Conservation (phyloP, 1,140 invertebrate genomes). For the Batillaria attramentaria region DNA sequence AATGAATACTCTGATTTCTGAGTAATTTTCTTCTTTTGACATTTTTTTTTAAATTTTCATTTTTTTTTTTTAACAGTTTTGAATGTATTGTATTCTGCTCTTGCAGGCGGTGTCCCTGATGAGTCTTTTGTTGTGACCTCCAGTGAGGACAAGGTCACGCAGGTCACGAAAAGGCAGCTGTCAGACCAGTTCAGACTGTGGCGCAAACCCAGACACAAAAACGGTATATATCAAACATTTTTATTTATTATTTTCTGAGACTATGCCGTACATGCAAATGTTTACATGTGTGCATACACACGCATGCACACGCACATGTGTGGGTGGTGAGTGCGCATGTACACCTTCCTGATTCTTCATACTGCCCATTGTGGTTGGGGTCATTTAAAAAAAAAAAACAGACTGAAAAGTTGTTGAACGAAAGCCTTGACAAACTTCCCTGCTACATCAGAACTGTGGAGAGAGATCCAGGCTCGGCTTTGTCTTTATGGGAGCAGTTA, state of each 20-base stretch:
- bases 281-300: background rate
- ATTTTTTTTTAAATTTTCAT: too few species aligned
- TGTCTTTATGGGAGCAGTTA: too few species aligned
- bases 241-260: too few species aligned
- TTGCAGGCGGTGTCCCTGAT: conserved; percentile 73
- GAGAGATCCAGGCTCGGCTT: too few species aligned
- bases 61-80: background rate
- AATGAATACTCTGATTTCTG: background rate
- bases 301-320: conserved; percentile 7
- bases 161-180: conserved; percentile 24
- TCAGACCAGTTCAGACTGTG: conserved; percentile 5
- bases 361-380: too few species aligned
- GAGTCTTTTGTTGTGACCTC: conserved; percentile 77
- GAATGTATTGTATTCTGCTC: background rate
- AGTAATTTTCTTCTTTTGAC: background rate
- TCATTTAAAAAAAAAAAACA: too few species aligned
- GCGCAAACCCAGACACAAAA: conserved; percentile 52
- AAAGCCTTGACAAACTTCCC: too few species aligned
- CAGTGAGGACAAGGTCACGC: conserved; percentile 61
- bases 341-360: too few species aligned
- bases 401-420: too few species aligned
- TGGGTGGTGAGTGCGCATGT: too few species aligned
- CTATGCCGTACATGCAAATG: background rate
- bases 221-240: too few species aligned
- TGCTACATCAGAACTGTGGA: too few species aligned